Base-by-base conservation (phyloP, 1,140 invertebrate species). In the Hypothenemus hampei region DNA sequence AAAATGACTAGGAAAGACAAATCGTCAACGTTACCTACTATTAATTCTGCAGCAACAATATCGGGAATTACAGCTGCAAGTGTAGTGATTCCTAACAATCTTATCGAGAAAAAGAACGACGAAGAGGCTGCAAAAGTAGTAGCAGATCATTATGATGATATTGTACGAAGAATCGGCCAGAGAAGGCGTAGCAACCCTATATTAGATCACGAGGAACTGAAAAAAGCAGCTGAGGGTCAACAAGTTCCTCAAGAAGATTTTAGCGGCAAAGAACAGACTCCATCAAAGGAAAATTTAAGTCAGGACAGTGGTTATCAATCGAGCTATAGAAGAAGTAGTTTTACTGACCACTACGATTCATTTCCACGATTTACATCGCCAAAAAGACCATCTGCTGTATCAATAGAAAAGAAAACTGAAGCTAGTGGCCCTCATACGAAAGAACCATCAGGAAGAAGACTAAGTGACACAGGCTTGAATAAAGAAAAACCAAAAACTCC, bases 131-230 rank as follows among this genome's bases (percentile, higher is more conserved):
- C 80, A 1, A 82, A 81, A 65, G 83, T 83, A 1, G 78, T 86
- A 0, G 82, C 86, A 13, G 85, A 86, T 72, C 85, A 88, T 65
- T 91, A 91, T 58, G 84, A 84, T 15, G 86, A 87, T 66, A 82
- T 91, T 48, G 84, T 90, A 1, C 81, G 80, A 53, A 82, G 84
- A 68, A 82, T 82, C 45, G 79, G 79, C 22, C 72, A 61, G 24
- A 65, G 66, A 52, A 70, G 73, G 18, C 81, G 78, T 20, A 60
- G 59, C 43, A 60, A 44, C 22, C 59, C 59, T 3, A 22, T 50
- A 0, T 40, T 56, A 20, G 39, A 60, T 39, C 50, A 46, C 24
- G 50, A 59, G 15, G 18, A 45, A 10, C 15, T 59, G 8, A 59
- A 48, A 60, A 80, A 74, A 59, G 67, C 78, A 3, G 59, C 59